phyloP scores from a whole-genome alignment of 2,888 invertebrate genomes.

The Lymantria dispar region DNA sequence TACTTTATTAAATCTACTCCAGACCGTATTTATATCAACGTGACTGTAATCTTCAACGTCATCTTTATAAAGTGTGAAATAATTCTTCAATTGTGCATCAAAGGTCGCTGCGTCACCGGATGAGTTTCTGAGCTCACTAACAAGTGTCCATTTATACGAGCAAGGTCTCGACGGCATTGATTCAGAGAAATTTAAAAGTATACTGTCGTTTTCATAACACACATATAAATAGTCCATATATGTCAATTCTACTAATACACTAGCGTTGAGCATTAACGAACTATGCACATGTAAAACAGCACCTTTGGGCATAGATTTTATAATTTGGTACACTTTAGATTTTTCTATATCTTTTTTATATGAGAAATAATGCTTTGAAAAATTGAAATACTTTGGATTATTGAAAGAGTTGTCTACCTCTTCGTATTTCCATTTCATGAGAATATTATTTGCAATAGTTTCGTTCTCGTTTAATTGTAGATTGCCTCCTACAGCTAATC shows the following conservation, averaged over 20 bases:
- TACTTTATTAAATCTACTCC: constrained; percentile 82
- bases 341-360: constrained; percentile 81
- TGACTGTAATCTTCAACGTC: constrained; percentile 55
- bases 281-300: constrained; percentile 87
- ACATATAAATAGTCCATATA: constrained; percentile 84
- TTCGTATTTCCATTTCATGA: constrained; percentile 80
- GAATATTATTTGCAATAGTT: constrained; percentile 72
- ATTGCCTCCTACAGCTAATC: constrained; percentile 72
- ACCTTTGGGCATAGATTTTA: constrained; percentile 89
- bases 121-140: constrained; percentile 68
- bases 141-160: constrained; percentile 68
- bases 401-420: constrained; percentile 77
- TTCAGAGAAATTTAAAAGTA: constrained; percentile 61
- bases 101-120: constrained; percentile 67
- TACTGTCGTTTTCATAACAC: constrained; percentile 55
- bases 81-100: constrained; percentile 75
- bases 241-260: constrained; percentile 84
- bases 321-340: constrained; percentile 85
- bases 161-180: constrained; percentile 56
- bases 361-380: constrained; percentile 85
- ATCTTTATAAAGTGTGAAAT: constrained; percentile 79
- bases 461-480: constrained; percentile 73
- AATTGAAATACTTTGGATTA: constrained; percentile 80
- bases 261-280: constrained; percentile 82
- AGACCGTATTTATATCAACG: constrained; percentile 79